These are phyloP conservation scores for Lepus townsendii DNA, from an alignment of 2,797 vertebrate genomes.

Conservation along the genomic window DNA sequence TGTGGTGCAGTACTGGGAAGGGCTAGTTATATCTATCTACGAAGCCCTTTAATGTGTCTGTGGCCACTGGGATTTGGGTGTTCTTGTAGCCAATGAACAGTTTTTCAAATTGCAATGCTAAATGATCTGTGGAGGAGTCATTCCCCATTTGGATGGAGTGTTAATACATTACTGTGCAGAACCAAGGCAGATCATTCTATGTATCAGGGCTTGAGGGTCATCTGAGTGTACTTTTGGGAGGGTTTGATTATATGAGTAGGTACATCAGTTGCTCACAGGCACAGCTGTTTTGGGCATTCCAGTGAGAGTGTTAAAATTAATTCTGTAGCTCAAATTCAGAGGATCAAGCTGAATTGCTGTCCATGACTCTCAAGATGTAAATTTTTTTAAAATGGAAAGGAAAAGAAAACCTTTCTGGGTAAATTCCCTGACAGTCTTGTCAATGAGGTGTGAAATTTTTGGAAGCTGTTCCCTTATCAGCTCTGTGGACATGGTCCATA, in stretches of 20 bases:
- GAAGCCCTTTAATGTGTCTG: not conserved
- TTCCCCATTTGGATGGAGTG: not conserved
- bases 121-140: not conserved
- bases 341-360: not conserved
- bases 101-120: not conserved
- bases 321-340: constrained; percentile 53
- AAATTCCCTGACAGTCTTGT: not conserved
- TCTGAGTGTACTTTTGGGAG: constrained; percentile 17
- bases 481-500: not conserved
- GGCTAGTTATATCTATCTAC: not conserved
- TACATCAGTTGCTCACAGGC: not conserved
- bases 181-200: not conserved
- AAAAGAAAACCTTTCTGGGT: not conserved
- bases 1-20: not conserved
- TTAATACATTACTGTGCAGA: not conserved
- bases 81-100: not conserved
- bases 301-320: constrained; percentile 47
- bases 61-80: not conserved
- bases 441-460: not conserved
- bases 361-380: constrained; percentile 37
- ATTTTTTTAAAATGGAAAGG: not conserved
- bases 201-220: not conserved
- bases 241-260: constrained; percentile 28
- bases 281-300: not conserved
- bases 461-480: not conserved